Conservation (phyloP, 1,140 invertebrate species). For the Tyrophagus putrescentiae region DNA sequence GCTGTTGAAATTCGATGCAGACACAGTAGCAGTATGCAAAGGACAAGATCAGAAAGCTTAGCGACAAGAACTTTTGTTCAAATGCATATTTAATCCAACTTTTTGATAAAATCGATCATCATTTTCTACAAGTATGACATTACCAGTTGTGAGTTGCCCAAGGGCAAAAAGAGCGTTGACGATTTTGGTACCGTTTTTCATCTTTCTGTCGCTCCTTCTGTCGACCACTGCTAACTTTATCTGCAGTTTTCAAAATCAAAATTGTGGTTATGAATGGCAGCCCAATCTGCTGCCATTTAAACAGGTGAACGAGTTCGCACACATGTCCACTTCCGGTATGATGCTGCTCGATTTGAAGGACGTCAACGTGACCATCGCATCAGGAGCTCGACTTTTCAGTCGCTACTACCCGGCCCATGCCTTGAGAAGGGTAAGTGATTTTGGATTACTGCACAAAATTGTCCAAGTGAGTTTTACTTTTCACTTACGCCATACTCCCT, state of each 20-base stretch:
- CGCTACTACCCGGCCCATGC: not conserved
- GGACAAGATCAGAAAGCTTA: no score
- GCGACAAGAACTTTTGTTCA: no score
- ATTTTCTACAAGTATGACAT: no score
- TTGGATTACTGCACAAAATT: not conserved
- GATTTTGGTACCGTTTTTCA: no score
- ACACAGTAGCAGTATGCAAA: no score
- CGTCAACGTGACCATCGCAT: not conserved
- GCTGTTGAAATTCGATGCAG: no score
- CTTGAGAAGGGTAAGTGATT: not conserved
- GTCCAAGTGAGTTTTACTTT: not conserved
- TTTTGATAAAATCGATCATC: no score
- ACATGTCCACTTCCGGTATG: not conserved
- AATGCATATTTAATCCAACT: no score
- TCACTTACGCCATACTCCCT: not conserved
- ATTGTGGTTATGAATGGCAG: slow-evolving; percentile 2
- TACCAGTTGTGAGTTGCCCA: no score
- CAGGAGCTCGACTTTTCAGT: not conserved
- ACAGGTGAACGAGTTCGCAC: not conserved
- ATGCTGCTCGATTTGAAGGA: not conserved
- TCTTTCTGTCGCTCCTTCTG: no score
- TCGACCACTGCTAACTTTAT: not conserved
- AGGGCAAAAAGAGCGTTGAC: no score
- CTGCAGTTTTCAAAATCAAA: slow-evolving; percentile 7
- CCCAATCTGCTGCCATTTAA: slow-evolving; percentile 2